A percentile compares a stretch with the other conserved stretches of the same genome.
Conservation (phyloP, 2,888 invertebrate genomes). For the Platycheirus albimanus region DNA sequence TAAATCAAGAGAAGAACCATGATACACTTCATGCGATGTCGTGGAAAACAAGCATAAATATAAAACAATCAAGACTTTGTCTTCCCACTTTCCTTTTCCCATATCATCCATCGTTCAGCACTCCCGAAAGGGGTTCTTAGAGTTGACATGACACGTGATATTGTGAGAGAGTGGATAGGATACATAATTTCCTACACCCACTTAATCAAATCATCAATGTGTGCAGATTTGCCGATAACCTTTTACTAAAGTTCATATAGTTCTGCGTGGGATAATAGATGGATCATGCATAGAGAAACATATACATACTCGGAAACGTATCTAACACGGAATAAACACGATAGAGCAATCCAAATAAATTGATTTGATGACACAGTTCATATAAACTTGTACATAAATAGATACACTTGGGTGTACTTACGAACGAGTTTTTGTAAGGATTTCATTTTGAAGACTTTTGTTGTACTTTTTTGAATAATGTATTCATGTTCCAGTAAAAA, state of each 20-base stretch:
- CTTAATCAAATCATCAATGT: constrained; percentile 48
- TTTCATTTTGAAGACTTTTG: constrained; percentile 3
- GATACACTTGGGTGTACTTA: neutral
- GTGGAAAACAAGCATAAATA: constrained; percentile 53
- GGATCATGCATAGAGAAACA: neutral
- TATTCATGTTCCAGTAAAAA: no score
- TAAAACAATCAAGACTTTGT: constrained; percentile 47
- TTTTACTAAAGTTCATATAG: constrained; percentile 41
- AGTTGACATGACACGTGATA: constrained; percentile 14
- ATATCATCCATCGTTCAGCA: no score
- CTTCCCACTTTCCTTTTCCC: neutral
- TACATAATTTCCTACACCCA: constrained; percentile 46
- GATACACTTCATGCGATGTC: constrained; percentile 44
- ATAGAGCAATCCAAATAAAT: constrained; percentile 31
- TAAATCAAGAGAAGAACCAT: constrained; percentile 32
- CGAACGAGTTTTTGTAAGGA: neutral
- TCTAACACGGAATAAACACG: constrained; percentile 23
- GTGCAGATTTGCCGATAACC: constrained; percentile 57
- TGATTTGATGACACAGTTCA: neutral
- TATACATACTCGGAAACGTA: neutral
- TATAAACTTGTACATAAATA: neutral
- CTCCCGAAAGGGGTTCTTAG: no score
- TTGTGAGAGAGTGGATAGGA: constrained; percentile 26
- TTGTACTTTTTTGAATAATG: neutral
- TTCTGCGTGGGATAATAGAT: constrained; percentile 42